These are phyloP conservation scores for Hydrophis major DNA, from an alignment of 2,797 vertebrate genomes.

Conservation along the genomic window DNA sequence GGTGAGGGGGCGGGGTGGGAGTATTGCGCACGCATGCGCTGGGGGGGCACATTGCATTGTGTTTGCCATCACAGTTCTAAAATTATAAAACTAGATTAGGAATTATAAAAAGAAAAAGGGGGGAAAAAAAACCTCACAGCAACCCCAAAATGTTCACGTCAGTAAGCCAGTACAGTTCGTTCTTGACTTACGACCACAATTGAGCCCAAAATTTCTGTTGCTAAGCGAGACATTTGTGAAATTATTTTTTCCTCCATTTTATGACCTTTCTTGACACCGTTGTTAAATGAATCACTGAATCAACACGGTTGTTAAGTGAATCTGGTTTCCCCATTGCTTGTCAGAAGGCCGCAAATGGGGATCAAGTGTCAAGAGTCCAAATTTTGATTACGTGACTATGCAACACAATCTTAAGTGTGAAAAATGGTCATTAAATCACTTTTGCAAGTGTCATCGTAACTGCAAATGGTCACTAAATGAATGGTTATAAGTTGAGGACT, in stretches of 20 bases:
- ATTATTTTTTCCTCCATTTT: background rate
- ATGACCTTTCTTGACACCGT: background rate
- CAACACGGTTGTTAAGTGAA: background rate
- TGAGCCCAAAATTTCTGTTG: background rate
- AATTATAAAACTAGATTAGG: background rate
- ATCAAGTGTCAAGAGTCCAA: background rate
- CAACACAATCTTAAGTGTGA: background rate
- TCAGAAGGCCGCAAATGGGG: background rate
- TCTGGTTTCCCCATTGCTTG: background rate
- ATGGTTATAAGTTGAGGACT: background rate
- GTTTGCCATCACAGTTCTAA: no score
- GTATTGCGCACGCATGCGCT: no score
- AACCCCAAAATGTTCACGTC: background rate
- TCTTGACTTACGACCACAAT: background rate
- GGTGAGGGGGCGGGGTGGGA: no score
- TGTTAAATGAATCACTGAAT: background rate
- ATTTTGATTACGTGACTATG: background rate
- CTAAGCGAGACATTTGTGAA: background rate
- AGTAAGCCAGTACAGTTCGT: background rate
- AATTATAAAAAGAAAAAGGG: background rate
- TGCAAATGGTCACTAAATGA: background rate
- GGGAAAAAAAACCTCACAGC: fast-evolving
- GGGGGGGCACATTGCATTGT: no score
- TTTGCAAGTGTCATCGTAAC: background rate
- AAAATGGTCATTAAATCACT: background rate